These are phyloP conservation scores for Palythoa caribaeorum DNA, from an alignment of 92 coral and sea anemone genomes.

Conservation along the genomic window DNA sequence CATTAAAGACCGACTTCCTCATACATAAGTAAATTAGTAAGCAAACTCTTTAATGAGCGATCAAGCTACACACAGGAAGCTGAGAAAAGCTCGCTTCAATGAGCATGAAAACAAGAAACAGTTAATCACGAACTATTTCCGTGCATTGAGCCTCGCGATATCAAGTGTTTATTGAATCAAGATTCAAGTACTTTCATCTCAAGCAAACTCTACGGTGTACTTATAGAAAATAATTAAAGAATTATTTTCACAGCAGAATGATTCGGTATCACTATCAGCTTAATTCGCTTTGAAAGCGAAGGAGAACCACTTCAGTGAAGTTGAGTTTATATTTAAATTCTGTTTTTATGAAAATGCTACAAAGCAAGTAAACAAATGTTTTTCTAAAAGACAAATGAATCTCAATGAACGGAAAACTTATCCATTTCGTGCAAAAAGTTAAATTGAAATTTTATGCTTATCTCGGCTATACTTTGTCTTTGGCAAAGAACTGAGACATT, in stretches of 20 bases:
- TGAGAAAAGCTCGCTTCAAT: not conserved
- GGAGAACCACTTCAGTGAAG: not conserved
- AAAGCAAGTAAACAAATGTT: too few relatives aligned
- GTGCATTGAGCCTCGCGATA: not conserved
- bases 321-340: not conserved
- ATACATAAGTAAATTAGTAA: conserved; percentile 18
- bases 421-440: not conserved
- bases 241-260: conserved; percentile 11
- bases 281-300: conserved; percentile 14
- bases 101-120: not conserved
- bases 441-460: not conserved
- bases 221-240: conserved; percentile 6
- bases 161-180: not conserved
- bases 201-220: not conserved
- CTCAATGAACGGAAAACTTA: not conserved
- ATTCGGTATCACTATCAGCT: not conserved
- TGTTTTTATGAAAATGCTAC: not conserved
- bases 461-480: not conserved
- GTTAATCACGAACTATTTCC: not conserved
- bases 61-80: conserved; percentile 2
- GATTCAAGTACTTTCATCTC: not conserved
- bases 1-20: conserved; percentile 28
- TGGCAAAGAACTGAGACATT: not conserved
- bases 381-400: not conserved
- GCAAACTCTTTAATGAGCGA: conserved; percentile 13